A percentile compares a stretch with the other conserved stretches of the same genome.
phyloP scores from a whole-genome alignment of 2,113 vertebrate species.

The Motacilla tschutschensis region DNA sequence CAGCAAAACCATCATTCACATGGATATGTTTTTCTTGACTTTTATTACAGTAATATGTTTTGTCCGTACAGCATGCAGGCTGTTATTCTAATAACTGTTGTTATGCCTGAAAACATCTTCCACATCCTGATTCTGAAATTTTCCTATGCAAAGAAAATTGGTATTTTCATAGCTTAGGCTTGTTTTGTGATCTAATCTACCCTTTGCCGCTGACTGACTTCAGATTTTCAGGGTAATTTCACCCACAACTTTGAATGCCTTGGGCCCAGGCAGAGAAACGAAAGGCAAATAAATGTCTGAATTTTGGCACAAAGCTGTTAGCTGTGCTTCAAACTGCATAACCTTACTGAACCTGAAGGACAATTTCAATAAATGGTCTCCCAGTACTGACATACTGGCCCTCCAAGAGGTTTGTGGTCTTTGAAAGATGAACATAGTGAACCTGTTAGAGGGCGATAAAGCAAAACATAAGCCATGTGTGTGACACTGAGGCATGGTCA shows the following conservation, averaged over 20 bases:
- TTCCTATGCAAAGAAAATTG: not conserved
- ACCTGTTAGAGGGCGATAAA: not conserved
- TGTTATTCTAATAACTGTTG: slow-evolving; percentile 24
- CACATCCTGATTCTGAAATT: not conserved
- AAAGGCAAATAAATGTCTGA: not conserved
- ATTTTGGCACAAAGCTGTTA: not conserved
- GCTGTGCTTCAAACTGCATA: not conserved
- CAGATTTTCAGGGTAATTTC: slow-evolving; percentile 5
- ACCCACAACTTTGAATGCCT: not conserved
- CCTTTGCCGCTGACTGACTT: not conserved
- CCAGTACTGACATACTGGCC: not conserved
- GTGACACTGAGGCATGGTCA: not conserved
- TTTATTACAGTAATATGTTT: slow-evolving; percentile 16
- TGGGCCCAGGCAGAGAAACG: not conserved
- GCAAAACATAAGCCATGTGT: not conserved
- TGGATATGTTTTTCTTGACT: not conserved
- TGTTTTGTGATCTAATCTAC: not conserved
- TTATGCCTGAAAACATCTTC: slow-evolving; percentile 13
- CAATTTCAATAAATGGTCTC: not conserved
- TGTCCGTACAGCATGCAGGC: not conserved
- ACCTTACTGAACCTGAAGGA: not conserved
- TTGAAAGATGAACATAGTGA: not conserved
- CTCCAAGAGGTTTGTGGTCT: not conserved
- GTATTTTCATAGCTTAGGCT: not conserved
- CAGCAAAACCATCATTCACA: not conserved